Evolutionary conservation across 2,797 vertebrate species (phyloP).

Genomic region (Smutsia temminckii): DNA sequence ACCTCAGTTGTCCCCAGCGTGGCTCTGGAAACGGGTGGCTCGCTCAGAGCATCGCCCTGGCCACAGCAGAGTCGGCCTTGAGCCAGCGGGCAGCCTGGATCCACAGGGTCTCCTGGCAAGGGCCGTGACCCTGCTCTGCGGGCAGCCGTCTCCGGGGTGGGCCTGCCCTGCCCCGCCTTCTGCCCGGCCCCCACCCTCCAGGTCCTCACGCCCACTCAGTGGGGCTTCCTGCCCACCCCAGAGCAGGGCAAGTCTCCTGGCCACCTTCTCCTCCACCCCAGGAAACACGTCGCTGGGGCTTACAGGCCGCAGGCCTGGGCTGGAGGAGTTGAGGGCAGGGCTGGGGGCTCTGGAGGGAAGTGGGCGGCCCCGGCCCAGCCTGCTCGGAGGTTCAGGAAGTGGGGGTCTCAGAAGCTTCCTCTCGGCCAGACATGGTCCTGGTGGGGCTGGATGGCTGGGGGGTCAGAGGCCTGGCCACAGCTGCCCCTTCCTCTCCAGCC

Average conservation of each 20-base stretch:
- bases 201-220: background rate
- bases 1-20: background rate
- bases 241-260: background rate
- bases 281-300: constrained; percentile 41
- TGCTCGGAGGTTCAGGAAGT: constrained; percentile 59
- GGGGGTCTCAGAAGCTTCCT: constrained; percentile 76
- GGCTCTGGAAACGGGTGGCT: background rate
- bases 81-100: background rate
- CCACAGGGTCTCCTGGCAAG: background rate
- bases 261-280: background rate
- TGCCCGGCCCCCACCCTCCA: background rate
- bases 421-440: constrained; percentile 43
- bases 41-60: background rate
- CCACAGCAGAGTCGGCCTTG: background rate
- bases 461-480: constrained; percentile 73
- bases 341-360: constrained; percentile 64
- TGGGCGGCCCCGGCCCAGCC: background rate
- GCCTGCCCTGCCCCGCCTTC: background rate
- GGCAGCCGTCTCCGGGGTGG: background rate
- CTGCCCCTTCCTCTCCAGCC: constrained; percentile 64
- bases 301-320: background rate
- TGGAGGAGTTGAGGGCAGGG: background rate
- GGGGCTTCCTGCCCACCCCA: constrained; percentile 50
- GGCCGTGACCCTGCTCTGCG: background rate
- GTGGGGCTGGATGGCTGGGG: constrained; percentile 10